A percentile compares a stretch with the other conserved stretches of the same genome.
Evolutionary conservation across 1,140 invertebrate species (phyloP).

Genomic region (Drosophila sulfurigaster): DNA sequence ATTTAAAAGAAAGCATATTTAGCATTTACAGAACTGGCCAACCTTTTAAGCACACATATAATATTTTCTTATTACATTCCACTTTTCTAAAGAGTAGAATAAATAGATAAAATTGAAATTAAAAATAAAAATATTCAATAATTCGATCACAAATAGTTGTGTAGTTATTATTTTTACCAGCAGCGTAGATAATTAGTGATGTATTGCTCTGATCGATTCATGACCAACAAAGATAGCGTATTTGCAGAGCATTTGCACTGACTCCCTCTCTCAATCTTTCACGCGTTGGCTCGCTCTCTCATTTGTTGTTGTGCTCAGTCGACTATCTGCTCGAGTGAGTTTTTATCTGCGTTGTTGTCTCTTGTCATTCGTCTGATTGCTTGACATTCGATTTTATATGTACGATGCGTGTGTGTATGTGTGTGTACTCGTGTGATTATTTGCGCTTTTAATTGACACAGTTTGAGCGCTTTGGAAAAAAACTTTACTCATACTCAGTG

Average conservation of each 20-base stretch:
- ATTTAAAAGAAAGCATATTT: too few species aligned
- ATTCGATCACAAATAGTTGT: too few species aligned
- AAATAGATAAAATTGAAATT: too few species aligned
- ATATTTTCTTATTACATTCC: too few species aligned
- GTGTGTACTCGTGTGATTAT: constrained; percentile 44
- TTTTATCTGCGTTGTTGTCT: constrained; percentile 32
- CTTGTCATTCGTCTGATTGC: constrained; percentile 38
- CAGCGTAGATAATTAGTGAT: not conserved
- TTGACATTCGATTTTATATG: constrained; percentile 42
- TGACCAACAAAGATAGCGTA: not conserved
- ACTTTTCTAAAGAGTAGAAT: too few species aligned
- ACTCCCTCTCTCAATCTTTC: not conserved
- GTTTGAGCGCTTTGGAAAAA: constrained; percentile 54
- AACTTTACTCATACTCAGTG: constrained; percentile 68
- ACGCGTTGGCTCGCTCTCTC: constrained; percentile 2
- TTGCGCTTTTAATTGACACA: constrained; percentile 70
- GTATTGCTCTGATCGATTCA: not conserved
- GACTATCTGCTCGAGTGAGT: constrained; percentile 26
- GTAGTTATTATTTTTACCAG: too few species aligned
- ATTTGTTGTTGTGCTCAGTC: constrained; percentile 12
- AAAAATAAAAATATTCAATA: too few species aligned
- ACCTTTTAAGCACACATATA: too few species aligned
- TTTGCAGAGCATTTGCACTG: not conserved
- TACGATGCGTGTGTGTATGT: constrained; percentile 7
- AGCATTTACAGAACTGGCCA: too few species aligned